A percentile compares a stretch with the other conserved stretches of the same genome.
Conservation (phyloP, 2,888 invertebrate genomes). For the Cordilura impudica region DNA sequence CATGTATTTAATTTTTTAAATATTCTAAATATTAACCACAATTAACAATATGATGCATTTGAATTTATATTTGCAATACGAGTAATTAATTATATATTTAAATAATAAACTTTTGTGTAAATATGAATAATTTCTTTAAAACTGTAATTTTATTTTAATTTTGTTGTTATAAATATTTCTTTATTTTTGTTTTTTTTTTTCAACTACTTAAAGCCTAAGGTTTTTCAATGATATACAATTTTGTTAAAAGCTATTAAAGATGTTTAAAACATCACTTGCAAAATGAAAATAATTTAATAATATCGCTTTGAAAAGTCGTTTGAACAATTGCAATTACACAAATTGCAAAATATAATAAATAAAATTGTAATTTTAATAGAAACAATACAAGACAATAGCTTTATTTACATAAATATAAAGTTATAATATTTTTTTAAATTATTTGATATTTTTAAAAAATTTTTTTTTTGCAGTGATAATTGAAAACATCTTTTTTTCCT, state of each 20-base stretch:
- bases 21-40: conserved; percentile 33
- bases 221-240: conserved; percentile 27
- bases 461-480: not conserved
- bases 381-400: too few relatives aligned
- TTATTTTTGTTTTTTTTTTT: conserved; percentile 31
- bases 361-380: too few relatives aligned
- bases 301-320: too few relatives aligned
- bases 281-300: too few relatives aligned
- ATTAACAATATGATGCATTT: conserved; percentile 87
- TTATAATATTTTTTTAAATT: too few relatives aligned
- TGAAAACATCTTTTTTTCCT: not conserved
- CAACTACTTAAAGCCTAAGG: conserved; percentile 53
- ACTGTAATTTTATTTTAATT: conserved; percentile 25
- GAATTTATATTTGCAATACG: conserved; percentile 85
- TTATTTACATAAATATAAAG: too few relatives aligned
- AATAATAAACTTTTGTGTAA: conserved; percentile 32
- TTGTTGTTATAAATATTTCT: conserved; percentile 35
- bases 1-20: conserved; percentile 12
- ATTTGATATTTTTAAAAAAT: too few relatives aligned
- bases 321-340: too few relatives aligned
- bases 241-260: not conserved
- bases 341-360: too few relatives aligned
- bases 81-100: conserved; percentile 21
- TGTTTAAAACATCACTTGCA: not conserved
- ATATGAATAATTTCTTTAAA: conserved; percentile 44